Conservation (phyloP, 2,113 vertebrate species). For the Chloropsis cyanopogon region DNA sequence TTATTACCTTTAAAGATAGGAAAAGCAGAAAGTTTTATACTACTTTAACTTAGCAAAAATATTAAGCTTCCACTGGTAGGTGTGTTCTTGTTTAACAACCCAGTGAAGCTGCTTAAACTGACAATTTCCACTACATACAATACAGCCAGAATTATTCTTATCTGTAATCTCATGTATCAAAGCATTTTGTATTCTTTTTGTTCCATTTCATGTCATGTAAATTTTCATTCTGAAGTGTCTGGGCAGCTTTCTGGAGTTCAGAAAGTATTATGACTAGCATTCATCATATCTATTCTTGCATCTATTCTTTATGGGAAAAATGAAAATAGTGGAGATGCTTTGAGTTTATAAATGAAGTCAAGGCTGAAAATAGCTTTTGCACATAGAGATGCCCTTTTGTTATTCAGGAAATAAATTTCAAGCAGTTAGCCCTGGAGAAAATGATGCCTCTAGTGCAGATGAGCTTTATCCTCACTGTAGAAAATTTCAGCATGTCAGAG, state of each 20-base stretch:
- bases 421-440: not conserved
- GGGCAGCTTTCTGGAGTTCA: not conserved
- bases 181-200: not conserved
- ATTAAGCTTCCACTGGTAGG: not conserved
- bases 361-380: slow-evolving; percentile 28
- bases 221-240: not conserved
- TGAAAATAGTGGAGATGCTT: not conserved
- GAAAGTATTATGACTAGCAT: not conserved
- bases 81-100: not conserved
- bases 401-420: slow-evolving; percentile 1
- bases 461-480: not conserved
- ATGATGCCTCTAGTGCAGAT: not conserved
- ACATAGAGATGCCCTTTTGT: not conserved
- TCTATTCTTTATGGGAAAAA: not conserved
- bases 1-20: not conserved
- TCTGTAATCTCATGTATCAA: not conserved
- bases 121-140: not conserved
- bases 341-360: not conserved
- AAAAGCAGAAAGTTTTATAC: not conserved
- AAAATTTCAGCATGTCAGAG: slow-evolving; percentile 5
- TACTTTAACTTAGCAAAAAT: not conserved
- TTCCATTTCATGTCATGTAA: not conserved
- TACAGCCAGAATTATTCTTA: not conserved
- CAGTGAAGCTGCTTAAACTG: not conserved
- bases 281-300: not conserved